Conservation (phyloP, 1,140 invertebrate species). For the Copidosoma floridanum region DNA sequence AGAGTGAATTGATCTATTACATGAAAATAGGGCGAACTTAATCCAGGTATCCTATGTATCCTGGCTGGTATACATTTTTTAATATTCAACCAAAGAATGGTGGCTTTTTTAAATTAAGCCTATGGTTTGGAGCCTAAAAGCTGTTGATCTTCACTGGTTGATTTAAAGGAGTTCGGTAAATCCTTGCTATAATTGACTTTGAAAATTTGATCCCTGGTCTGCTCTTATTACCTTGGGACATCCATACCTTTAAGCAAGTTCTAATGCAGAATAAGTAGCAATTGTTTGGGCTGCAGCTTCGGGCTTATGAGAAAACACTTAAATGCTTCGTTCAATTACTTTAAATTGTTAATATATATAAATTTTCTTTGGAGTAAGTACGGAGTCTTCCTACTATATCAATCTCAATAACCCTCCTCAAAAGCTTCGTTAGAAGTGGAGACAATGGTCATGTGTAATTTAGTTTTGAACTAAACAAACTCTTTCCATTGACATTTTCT, state of each 20-base stretch:
- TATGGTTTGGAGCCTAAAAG: slow-evolving; percentile 17
- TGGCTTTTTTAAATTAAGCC: slow-evolving; percentile 17
- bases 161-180: slow-evolving; percentile 11
- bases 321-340: slow-evolving; percentile 42
- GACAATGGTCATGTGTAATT: slow-evolving; percentile 48
- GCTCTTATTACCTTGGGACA: slow-evolving; percentile 9
- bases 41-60: neutral
- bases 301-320: slow-evolving; percentile 38
- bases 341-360: slow-evolving; percentile 41
- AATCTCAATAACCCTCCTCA: slow-evolving; percentile 40
- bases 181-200: neutral
- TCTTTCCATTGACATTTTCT: slow-evolving; percentile 44
- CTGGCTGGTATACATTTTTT: neutral
- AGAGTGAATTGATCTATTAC: neutral
- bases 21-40: neutral
- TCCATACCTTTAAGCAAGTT: neutral
- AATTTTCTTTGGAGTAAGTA: slow-evolving; percentile 33
- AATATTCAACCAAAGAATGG: slow-evolving; percentile 10
- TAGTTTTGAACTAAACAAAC: slow-evolving; percentile 35
- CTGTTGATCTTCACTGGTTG: slow-evolving; percentile 9
- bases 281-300: too few species aligned
- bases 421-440: slow-evolving; percentile 39
- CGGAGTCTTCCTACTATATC: slow-evolving; percentile 44
- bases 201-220: slow-evolving; percentile 22
- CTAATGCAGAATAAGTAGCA: slow-evolving; percentile 33